Base-by-base conservation (phyloP, 2,113 vertebrate genomes). In the Pseudopipra pipra region DNA sequence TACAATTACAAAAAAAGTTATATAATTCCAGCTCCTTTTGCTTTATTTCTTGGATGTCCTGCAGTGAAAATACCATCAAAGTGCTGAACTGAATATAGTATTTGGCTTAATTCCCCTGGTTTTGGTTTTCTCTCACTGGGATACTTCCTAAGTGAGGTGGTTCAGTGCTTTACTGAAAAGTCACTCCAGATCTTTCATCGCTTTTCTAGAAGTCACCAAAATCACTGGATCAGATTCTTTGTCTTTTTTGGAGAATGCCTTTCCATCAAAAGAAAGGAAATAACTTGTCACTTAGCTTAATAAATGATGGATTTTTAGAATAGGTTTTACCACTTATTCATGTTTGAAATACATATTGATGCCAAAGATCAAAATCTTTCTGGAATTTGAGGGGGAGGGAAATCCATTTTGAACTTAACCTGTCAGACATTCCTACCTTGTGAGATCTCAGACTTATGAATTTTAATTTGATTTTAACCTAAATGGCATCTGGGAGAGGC, bases 281-380 rank as follows among this genome's bases (percentile, higher is more conserved):
- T 87, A 67, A 52, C 68, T 65, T 68, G 66, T 81, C 81, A 74
- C 12, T 70, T 70, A 59, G 21, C 49, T 75, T 87, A 62, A 85
- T 92, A 81, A 87, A 79, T 55, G 47, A 78, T 56, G 82, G 67
- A 35, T 56, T 68, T 75, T 78, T 20, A 20, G 59, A 73, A 56
- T 52, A 16, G 30, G 27, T 76, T 73, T 81, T 86, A 35, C 62
- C n/a, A 19, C 33, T 82, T 87, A 56, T 16, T 93, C 78, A 12
- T 54, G 16, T 74, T 80, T 77, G 41, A 85, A 61, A 68, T 31
- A 49, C 8, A 1, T 7, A n/a, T 84, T 27, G 82, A 87, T 31
- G 55, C 44, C 85, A 94, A 78, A 61, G 85, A 91, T 95, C 61
- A 82, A 91, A 93, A 91, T 33, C 85, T 70, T 72, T 18, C 47